Percentiles rank a stretch among this genome's conserved stretches.
These are phyloP conservation scores for Papilio protenor DNA, from an alignment of 2,888 invertebrate species.

Conservation along the genomic window DNA sequence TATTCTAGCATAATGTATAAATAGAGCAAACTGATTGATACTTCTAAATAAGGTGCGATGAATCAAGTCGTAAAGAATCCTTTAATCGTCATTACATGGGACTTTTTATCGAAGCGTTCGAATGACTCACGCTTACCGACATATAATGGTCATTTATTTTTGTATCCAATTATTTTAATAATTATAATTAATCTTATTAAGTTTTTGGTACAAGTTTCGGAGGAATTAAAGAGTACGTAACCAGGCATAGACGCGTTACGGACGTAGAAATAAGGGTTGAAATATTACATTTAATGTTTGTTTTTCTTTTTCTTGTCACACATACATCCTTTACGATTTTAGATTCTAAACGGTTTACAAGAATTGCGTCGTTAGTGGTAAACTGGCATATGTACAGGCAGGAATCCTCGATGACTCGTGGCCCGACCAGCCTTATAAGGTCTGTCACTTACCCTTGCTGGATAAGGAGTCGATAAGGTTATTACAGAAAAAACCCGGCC, in stretches of 20 bases:
- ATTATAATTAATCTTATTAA: background rate
- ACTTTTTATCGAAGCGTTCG: conserved; percentile 45
- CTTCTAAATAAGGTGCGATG: conserved; percentile 53
- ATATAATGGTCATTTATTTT: conserved; percentile 21
- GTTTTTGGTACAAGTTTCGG: background rate
- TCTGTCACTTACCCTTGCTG: conserved; percentile 64
- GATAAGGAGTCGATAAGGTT: conserved; percentile 70
- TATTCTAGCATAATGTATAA: conserved; percentile 30
- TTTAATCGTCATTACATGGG: conserved; percentile 47
- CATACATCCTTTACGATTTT: too few species aligned
- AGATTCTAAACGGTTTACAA: background rate
- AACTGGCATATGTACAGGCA: background rate
- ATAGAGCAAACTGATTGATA: conserved; percentile 45
- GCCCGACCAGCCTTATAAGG: conserved; percentile 61
- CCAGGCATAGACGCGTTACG: background rate
- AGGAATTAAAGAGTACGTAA: too few species aligned
- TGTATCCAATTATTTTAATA: background rate
- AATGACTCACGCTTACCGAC: conserved; percentile 41
- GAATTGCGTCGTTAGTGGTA: background rate
- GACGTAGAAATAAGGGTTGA: too few species aligned
- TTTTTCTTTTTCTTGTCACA: too few species aligned
- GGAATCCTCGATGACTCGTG: conserved; percentile 35
- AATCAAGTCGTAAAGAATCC: conserved; percentile 50
- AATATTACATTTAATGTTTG: too few species aligned
- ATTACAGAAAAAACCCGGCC: conserved; percentile 64